Evolutionary conservation across 2,888 invertebrate species (phyloP), one percentile per base, ranked within the genome.

Genomic region (Callyntrura guangdongensis): DNA sequence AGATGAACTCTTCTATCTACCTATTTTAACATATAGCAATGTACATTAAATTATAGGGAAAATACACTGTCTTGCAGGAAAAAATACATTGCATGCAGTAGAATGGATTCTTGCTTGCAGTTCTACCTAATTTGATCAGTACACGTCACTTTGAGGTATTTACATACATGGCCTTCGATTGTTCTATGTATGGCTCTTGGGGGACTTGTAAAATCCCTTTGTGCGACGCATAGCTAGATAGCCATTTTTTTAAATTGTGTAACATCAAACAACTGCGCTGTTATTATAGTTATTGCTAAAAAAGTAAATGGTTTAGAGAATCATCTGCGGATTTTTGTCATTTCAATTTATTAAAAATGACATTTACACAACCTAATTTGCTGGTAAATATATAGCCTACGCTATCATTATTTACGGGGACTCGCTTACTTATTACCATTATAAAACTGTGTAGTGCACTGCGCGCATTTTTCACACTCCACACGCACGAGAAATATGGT

Each of bases 271-370:
- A 9, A 53, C 20, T 14, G 14, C 25, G 12, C 1, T 77, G 6
- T 53, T 56, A 79, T 79, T 59, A 79, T 59, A 79, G 79, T 59
- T 27, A 59, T 79, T 79, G 36, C n/a, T 74, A 47, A 69, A 49
- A 47, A 69, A 49, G 53, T 25, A 77, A 22, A 25, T 27, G n/a
- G 53, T 77, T 56, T 56, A 1, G 17, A 79, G 56, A 36, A 53
- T 25, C 11, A 9, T 53, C 36, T 79, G 56, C 59, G 11, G n/a
- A 79, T 56, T 79, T 79, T 79, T 56, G 56, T 56, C 79, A 79
- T 49, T 1, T 56, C 17, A 27, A 56, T 49, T 49, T 49, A 77
- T 36, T 79, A 56, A 53, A 79, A 79, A 49, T 79, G 79, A 79
- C 79, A 79, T 79, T 56, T 56, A 56, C 12, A 56, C 77, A 77